Conservation (phyloP, 2,888 invertebrate species). For the Calameuta pallipes region DNA sequence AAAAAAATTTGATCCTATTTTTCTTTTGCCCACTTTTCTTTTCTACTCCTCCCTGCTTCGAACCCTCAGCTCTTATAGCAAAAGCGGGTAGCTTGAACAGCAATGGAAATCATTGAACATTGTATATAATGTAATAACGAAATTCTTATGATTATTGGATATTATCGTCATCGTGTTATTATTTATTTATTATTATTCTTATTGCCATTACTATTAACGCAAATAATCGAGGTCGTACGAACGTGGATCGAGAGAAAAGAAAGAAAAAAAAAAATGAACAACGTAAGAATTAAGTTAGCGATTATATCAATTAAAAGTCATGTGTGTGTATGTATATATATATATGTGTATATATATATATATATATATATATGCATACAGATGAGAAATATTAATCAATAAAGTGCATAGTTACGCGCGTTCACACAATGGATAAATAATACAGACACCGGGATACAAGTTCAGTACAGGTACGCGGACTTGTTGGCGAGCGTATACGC, state of each 20-base stretch:
- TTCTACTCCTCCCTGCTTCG: background rate
- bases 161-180: conserved; percentile 6
- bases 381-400: conserved; percentile 8
- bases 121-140: conserved; percentile 60
- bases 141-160: conserved; percentile 19
- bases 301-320: conserved; percentile 37
- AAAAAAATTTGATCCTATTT: background rate
- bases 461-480: background rate
- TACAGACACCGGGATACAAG: background rate
- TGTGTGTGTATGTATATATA: conserved; percentile 15
- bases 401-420: background rate
- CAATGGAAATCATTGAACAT: conserved; percentile 36
- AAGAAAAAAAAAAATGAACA: conserved; percentile 23
- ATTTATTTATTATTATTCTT: background rate
- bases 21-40: background rate
- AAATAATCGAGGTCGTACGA: conserved; percentile 11
- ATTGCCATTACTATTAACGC: background rate
- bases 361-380: conserved; percentile 13
- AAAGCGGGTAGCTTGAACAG: background rate
- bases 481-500: conserved; percentile 12
- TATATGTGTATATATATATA: conserved; percentile 11
- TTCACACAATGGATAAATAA: conserved; percentile 16
- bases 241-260: conserved; percentile 19
- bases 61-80: background rate
- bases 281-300: conserved; percentile 41